These are phyloP conservation scores for Hippopotamus amphibius DNA, from an alignment of 2,113 vertebrate species.

Conservation along the genomic window DNA sequence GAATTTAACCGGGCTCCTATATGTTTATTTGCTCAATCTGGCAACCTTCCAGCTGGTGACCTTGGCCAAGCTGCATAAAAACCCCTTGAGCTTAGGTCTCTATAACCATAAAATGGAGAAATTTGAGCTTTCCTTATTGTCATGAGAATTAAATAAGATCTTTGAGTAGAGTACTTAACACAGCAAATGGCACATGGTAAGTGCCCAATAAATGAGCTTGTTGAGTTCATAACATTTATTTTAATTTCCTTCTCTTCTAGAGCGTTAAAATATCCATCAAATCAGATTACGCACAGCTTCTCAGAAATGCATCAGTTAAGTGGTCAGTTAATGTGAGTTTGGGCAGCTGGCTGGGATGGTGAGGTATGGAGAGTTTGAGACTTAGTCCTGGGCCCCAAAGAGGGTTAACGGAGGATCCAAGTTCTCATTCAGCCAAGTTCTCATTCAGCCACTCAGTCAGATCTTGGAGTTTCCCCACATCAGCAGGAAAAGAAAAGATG, in stretches of 20 bases:
- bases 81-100: not conserved
- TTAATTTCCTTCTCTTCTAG: conserved; percentile 48
- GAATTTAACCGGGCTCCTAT: not conserved
- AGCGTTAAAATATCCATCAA: conserved; percentile 29
- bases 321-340: not conserved
- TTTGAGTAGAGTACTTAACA: not conserved
- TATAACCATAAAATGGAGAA: conserved; percentile 26
- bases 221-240: conserved; percentile 13
- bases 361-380: not conserved
- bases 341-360: not conserved
- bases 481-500: not conserved
- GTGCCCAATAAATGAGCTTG: conserved; percentile 3
- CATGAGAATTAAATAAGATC: not conserved
- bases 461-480: not conserved
- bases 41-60: conserved; percentile 6
- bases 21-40: conserved; percentile 32
- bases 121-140: conserved; percentile 10
- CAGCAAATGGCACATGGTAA: not conserved
- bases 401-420: not conserved
- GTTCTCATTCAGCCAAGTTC: not conserved
- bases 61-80: not conserved
- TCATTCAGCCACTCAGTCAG: not conserved
- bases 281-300: conserved; percentile 21
- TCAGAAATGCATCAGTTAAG: conserved; percentile 4
- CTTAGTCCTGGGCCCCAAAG: not conserved